Conservation (phyloP, 2,888 invertebrate species). For the Congeria kusceri region DNA sequence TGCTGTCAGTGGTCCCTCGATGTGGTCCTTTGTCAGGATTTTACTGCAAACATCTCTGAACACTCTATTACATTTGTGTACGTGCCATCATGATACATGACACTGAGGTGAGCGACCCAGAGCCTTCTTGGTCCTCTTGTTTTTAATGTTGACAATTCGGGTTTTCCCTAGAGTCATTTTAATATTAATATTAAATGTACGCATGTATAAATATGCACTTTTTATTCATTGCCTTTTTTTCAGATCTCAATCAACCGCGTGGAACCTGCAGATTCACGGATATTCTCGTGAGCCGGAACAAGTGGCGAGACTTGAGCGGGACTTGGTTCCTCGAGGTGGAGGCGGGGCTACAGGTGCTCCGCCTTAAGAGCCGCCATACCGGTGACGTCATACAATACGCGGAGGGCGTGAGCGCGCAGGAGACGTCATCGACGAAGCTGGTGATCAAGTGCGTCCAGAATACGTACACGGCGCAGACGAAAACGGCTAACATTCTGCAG, state of each 20-base stretch:
- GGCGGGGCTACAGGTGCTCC: constrained; percentile 70
- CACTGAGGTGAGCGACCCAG: too few species aligned
- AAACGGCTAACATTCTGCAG: constrained; percentile 38
- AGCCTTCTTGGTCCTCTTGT: too few species aligned
- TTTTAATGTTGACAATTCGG: too few species aligned
- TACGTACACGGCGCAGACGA: constrained; percentile 48
- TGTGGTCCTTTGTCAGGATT: too few species aligned
- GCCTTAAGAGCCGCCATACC: constrained; percentile 65
- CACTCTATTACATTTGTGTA: too few species aligned
- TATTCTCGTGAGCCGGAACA: constrained; percentile 67
- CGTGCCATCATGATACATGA: too few species aligned
- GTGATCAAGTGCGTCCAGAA: constrained; percentile 72
- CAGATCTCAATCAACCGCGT: constrained; percentile 61
- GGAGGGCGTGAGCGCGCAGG: constrained; percentile 17
- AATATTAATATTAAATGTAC: too few species aligned
- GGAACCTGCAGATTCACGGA: constrained; percentile 76
- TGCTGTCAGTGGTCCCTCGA: too few species aligned
- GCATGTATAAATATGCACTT: too few species aligned
- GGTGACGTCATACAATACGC: constrained; percentile 17
- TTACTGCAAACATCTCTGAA: too few species aligned
- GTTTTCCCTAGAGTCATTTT: too few species aligned
- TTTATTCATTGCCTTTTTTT: constrained; percentile 10
- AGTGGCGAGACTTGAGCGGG: constrained; percentile 81
- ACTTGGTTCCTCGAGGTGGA: constrained; percentile 72
- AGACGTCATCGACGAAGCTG: constrained; percentile 65